Percentiles rank a stretch among this genome's conserved stretches.
Evolutionary conservation across 2,888 invertebrate genomes (phyloP).

Genomic region (Pelosia muscerda): DNA sequence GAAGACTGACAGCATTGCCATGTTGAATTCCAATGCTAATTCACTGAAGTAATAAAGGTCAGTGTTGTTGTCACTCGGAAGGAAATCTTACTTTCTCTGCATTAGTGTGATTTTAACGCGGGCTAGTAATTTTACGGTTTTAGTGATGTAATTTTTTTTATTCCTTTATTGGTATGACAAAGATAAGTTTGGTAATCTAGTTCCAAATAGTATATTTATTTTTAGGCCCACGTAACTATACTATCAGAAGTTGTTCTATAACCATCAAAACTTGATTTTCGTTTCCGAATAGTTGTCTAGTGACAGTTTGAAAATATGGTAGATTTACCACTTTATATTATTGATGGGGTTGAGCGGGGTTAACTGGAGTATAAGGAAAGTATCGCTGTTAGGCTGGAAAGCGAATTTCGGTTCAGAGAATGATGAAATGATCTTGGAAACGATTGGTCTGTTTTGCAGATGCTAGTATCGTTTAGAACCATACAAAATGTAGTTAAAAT

Average conservation of each 20-base stretch:
- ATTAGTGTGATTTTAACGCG: not conserved
- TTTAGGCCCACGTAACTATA: not conserved
- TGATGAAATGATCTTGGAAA: no score
- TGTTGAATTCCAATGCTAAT: slow-evolving; percentile 3
- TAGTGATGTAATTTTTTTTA: no score
- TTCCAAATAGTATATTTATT: not conserved
- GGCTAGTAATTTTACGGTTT: no score
- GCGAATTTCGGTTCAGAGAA: no score
- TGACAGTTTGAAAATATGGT: not conserved
- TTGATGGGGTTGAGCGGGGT: no score
- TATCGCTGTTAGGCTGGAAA: no score
- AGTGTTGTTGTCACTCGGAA: not conserved
- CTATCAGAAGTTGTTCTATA: not conserved
- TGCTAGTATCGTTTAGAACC: no score
- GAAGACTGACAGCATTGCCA: not conserved
- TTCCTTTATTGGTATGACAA: no score
- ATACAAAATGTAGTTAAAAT: no score
- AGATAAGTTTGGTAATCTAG: not conserved
- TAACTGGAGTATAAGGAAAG: no score
- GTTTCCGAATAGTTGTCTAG: not conserved
- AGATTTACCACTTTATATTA: no score
- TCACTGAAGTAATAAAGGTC: not conserved
- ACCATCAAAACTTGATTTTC: not conserved
- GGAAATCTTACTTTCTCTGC: not conserved
- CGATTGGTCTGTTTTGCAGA: not conserved